A percentile compares a stretch with the other conserved stretches of the same genome.
phyloP scores from a whole-genome alignment of 2,888 invertebrate species.

The Harpalus rubripes region DNA sequence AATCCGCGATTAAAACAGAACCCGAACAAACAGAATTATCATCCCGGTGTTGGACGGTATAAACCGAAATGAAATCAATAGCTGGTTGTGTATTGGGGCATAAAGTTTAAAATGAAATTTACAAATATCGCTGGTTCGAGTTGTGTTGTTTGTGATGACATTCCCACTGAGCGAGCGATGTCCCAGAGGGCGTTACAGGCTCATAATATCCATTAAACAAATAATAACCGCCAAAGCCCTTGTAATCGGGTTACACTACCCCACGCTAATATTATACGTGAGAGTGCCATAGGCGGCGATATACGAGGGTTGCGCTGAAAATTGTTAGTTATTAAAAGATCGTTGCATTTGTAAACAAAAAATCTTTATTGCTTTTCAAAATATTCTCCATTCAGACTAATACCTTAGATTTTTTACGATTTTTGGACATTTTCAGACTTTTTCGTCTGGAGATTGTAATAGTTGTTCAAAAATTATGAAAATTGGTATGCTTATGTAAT shows the following conservation, averaged over 20 bases:
- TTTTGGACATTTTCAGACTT: too few species aligned
- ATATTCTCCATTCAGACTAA: too few species aligned
- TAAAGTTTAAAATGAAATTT: constrained; percentile 39
- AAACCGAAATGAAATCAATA: constrained; percentile 8
- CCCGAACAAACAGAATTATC: not conserved
- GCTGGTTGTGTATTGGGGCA: not conserved
- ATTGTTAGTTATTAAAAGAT: too few species aligned
- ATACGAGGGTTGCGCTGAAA: too few species aligned
- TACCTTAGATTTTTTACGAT: too few species aligned
- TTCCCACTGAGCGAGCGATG: not conserved
- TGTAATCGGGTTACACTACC: constrained; percentile 59
- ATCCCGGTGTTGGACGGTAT: too few species aligned
- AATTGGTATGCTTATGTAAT: too few species aligned
- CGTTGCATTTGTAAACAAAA: too few species aligned
- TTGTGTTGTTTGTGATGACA: not conserved
- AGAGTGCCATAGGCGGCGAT: not conserved
- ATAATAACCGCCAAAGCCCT: constrained; percentile 65
- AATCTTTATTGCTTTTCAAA: too few species aligned
- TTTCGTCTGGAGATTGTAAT: too few species aligned
- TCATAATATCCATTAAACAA: constrained; percentile 65
- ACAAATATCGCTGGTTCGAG: constrained; percentile 23
- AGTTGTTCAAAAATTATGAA: too few species aligned
- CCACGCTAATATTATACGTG: not conserved
- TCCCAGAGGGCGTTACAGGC: constrained; percentile 50
- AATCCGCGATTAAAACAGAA: not conserved